These are phyloP conservation scores for Columba livia DNA, from an alignment of 2,113 vertebrate genomes.

Conservation along the genomic window DNA sequence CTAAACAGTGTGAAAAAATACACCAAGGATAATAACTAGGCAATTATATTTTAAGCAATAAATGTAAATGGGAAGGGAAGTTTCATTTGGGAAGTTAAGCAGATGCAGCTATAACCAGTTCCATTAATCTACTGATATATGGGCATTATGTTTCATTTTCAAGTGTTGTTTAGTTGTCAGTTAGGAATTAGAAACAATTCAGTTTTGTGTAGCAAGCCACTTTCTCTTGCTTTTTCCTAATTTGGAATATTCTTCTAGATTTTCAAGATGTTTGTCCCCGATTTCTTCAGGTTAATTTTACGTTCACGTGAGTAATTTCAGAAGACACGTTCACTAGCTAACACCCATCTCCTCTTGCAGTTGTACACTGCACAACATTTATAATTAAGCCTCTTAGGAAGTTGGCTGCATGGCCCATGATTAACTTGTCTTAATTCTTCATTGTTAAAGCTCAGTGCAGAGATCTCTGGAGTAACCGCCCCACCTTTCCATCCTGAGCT, in stretches of 20 bases:
- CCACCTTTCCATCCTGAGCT: background rate
- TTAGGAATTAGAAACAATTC: background rate
- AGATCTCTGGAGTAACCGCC: conserved; percentile 23
- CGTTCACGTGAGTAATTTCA: background rate
- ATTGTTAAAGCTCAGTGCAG: conserved; percentile 22
- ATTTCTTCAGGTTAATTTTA: conserved; percentile 2
- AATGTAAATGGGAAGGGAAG: background rate
- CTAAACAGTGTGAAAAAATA: background rate
- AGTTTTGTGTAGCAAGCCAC: background rate
- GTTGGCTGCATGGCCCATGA: background rate
- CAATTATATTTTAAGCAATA: background rate
- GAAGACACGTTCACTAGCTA: conserved; percentile 1
- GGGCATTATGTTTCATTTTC: conserved; percentile 5
- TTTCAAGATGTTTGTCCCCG: background rate
- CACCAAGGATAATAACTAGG: background rate
- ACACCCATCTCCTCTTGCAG: conserved; percentile 15
- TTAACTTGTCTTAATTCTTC: conserved; percentile 53
- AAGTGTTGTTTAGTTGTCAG: background rate
- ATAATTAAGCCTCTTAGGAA: conserved; percentile 68
- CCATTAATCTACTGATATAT: background rate
- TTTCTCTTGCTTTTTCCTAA: background rate
- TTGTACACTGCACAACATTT: conserved; percentile 16
- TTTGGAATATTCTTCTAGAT: background rate
- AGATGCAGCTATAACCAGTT: conserved; percentile 1
- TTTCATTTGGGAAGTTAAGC: conserved; percentile 17